These are phyloP conservation scores for Rousettus leschenaultii DNA, from an alignment of 2,113 vertebrate species.

Conservation along the genomic window DNA sequence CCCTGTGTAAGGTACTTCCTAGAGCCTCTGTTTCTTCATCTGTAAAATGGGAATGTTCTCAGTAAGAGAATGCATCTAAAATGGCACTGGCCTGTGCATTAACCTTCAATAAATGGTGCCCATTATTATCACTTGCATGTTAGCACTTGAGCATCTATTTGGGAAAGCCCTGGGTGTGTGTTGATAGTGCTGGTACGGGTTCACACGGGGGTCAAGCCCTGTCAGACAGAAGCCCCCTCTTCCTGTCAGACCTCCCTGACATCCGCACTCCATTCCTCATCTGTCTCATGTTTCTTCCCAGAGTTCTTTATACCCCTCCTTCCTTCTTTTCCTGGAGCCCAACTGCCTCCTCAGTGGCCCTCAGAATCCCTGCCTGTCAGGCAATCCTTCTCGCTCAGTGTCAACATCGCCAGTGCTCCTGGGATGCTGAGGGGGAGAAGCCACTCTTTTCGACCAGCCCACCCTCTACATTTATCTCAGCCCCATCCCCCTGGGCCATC, in stretches of 20 bases:
- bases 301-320: neutral
- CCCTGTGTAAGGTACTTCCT: neutral
- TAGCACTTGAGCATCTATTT: neutral
- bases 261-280: neutral
- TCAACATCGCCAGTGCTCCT: neutral
- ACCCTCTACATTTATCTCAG: constrained; percentile 65
- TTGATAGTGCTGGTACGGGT: neutral
- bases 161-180: neutral
- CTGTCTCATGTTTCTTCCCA: neutral
- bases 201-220: constrained; percentile 30
- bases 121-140: rapidly evolving
- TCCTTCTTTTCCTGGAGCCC: neutral
- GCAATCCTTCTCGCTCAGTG: constrained; percentile 21
- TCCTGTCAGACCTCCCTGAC: constrained; percentile 12
- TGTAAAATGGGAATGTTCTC: neutral
- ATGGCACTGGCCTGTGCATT: neutral
- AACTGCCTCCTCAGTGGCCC: constrained; percentile 20
- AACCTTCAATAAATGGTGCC: neutral
- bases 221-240: constrained; percentile 41
- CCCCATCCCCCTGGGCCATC: constrained; percentile 62
- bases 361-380: neutral
- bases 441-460: constrained; percentile 42
- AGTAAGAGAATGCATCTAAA: neutral
- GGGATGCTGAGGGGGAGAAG: neutral
- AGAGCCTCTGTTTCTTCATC: neutral